Percentiles rank a stretch among this genome's conserved stretches.
These are phyloP conservation scores for Solea solea DNA, from an alignment of 2,113 vertebrate species.

Conservation along the genomic window DNA sequence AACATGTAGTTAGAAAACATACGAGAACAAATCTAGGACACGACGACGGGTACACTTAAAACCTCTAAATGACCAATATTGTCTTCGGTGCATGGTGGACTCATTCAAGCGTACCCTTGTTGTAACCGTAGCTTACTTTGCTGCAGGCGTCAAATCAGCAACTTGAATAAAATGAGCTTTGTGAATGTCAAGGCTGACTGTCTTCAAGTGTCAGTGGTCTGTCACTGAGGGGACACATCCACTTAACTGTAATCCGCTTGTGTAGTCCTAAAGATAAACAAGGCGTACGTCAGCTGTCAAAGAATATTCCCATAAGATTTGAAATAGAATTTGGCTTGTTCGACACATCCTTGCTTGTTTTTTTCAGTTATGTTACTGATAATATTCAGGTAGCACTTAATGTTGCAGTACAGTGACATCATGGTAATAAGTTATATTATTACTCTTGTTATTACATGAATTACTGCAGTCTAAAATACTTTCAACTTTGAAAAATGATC, in stretches of 20 bases:
- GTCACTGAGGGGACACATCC: neutral
- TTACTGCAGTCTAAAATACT: too few species aligned
- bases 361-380: too few species aligned
- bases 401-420: too few species aligned
- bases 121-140: accelerated
- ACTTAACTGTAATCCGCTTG: neutral
- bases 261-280: neutral
- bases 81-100: accelerated
- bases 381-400: too few species aligned
- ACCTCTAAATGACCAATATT: accelerated
- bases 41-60: neutral
- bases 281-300: accelerated
- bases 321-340: too few species aligned
- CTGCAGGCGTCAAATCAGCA: slow-evolving; percentile 47
- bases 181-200: slow-evolving; percentile 25
- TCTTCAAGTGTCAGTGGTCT: slow-evolving; percentile 26
- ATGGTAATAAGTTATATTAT: too few species aligned
- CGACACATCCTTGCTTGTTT: too few species aligned
- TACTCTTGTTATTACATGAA: too few species aligned
- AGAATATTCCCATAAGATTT: too few species aligned
- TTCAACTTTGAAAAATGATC: too few species aligned
- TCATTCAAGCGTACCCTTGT: neutral
- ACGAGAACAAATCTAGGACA: neutral
- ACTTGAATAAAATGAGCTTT: slow-evolving; percentile 53
- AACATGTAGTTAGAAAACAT: neutral